Conservation (phyloP, 2,113 vertebrate species). For the Cavia porcellus region DNA sequence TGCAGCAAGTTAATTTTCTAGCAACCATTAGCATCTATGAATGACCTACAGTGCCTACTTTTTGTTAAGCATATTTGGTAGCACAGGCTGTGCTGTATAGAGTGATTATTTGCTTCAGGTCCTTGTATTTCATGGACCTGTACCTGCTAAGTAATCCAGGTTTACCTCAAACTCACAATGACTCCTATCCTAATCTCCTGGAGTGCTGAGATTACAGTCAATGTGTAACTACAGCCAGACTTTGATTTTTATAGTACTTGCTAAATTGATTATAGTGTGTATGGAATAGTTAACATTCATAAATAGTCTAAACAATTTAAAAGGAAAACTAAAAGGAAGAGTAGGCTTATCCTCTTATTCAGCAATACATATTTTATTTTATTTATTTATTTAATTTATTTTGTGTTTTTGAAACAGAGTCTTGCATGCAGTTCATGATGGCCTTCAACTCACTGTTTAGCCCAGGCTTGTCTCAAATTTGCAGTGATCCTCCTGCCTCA, state of each 20-base stretch:
- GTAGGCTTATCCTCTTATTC: neutral
- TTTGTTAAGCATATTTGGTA: neutral
- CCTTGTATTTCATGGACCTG: neutral
- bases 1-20: neutral
- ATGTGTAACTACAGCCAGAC: too few relatives aligned
- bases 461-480: too few relatives aligned
- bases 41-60: neutral
- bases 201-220: too few relatives aligned
- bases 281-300: neutral
- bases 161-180: too few relatives aligned
- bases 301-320: neutral
- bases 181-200: too few relatives aligned
- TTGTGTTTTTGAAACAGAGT: too few relatives aligned
- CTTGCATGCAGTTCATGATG: too few relatives aligned
- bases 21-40: neutral
- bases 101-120: neutral
- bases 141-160: too few relatives aligned
- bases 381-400: too few relatives aligned
- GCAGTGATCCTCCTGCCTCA: too few relatives aligned
- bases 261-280: neutral
- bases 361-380: neutral
- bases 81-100: neutral
- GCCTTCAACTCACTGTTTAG: too few relatives aligned
- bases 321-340: slow-evolving; percentile 18
- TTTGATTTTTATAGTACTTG: neutral